Base-by-base conservation (phyloP, 2,113 vertebrate species). In the Notothenia coriiceps region DNA sequence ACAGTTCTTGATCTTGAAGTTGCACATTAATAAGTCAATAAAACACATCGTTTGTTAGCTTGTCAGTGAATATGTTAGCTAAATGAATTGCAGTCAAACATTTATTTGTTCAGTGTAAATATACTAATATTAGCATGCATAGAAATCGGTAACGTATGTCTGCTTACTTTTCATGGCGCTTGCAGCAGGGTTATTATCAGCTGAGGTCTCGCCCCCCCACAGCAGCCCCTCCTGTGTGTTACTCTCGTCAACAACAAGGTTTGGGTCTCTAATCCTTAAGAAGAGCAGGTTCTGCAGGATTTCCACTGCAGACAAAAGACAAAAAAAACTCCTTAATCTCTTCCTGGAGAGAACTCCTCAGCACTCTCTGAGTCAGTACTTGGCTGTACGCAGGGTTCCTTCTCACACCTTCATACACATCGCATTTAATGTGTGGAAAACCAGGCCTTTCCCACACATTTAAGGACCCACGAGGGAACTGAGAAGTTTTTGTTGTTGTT, bases 251-350 rank as follows among this genome's bases (percentile, higher is more conserved):
- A 12, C 7, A 4, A 68, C 87, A 52, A 62, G 11, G 5, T 25
- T 59, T 22, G 76, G 18, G 15, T 54, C 80, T 69, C 61, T 89
- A 1, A 94, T 91, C 35, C 66, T 85, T 20, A 76, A 82, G 29
- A 95, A 83, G 67, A 98, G 77, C 50, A 97, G 79, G 56, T 70
- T 94, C 89, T 97, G 96, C 44, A 99, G 95, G 70, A 84, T 92
- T 84, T 98, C 97, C 79, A 95, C 98, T 99, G 80, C 46, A 86
- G 74, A 82, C 51, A 84, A 61, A 77, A 89, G 2, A 33, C 43
- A 60, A 7, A 33, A 57, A 73, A 43, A 15, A 9, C 35, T 68
- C 1, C 18, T 63, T 64, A 72, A 75, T 61, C 71, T 71, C 68
- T 25, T 79, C 33, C 40, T 72, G 15, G n/a, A 60, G 55, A 40